phyloP scores from a whole-genome alignment of 2,113 vertebrate species.

The Lampris megalopsis region DNA sequence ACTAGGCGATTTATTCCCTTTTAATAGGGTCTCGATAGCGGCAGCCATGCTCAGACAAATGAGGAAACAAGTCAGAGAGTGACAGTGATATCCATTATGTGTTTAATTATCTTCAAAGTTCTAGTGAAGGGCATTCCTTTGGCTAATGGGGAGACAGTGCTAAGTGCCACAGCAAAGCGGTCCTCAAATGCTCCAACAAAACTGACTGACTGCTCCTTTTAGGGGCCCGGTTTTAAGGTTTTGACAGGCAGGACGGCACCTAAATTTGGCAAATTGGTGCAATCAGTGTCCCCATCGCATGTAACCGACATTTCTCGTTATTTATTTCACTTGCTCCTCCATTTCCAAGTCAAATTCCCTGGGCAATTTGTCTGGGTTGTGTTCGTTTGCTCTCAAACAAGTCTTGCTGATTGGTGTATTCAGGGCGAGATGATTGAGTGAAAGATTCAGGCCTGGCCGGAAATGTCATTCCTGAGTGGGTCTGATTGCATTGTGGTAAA shows the following conservation, averaged over 20 bases:
- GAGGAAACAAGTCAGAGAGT: constrained; percentile 83
- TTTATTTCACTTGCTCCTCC: constrained; percentile 70
- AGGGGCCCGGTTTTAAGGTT: constrained; percentile 56
- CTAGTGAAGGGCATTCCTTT: constrained; percentile 84
- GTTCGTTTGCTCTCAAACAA: constrained; percentile 72
- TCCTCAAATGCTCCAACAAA: constrained; percentile 75
- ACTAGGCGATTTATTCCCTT: constrained; percentile 82
- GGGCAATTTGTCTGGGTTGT: constrained; percentile 72
- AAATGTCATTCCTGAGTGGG: constrained; percentile 80
- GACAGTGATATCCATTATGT: constrained; percentile 87
- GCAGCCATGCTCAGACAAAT: constrained; percentile 81
- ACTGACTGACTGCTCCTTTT: constrained; percentile 61
- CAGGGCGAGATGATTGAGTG: constrained; percentile 71
- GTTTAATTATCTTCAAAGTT: constrained; percentile 88
- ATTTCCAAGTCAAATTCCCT: constrained; percentile 79
- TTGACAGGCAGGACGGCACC: constrained; percentile 64
- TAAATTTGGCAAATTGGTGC: constrained; percentile 73
- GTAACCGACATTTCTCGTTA: constrained; percentile 76
- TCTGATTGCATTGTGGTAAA: constrained; percentile 79
- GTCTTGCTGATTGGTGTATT: constrained; percentile 77
- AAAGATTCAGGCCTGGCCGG: constrained; percentile 71
- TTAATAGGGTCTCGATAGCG: constrained; percentile 84
- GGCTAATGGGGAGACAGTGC: constrained; percentile 81
- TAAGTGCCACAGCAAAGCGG: constrained; percentile 78
- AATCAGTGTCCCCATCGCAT: constrained; percentile 78